These are phyloP conservation scores for Odontophorus gujanensis DNA, from an alignment of 2,113 vertebrate species.

Conservation along the genomic window DNA sequence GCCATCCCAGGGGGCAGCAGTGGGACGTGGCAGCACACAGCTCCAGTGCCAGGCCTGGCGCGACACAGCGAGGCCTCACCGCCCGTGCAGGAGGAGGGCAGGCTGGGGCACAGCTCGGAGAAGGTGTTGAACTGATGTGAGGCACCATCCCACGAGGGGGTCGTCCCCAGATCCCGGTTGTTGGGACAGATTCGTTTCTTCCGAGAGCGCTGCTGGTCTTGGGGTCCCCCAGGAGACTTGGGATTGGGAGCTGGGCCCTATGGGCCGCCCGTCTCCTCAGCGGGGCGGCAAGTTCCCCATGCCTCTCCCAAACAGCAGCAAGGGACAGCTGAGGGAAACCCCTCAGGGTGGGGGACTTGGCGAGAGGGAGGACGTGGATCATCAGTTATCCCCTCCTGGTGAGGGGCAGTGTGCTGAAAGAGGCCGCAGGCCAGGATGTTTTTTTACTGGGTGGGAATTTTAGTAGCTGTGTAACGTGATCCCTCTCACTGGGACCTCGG, in stretches of 20 bases:
- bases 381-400: neutral
- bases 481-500: neutral
- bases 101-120: slow-evolving; percentile 31
- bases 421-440: accelerated
- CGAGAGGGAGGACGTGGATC: neutral
- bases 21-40: neutral
- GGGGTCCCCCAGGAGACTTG: neutral
- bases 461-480: neutral
- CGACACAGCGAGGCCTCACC: neutral
- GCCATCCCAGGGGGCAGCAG: neutral
- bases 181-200: neutral
- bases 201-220: neutral
- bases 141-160: accelerated
- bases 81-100: slow-evolving; percentile 81
- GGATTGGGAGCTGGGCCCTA: neutral
- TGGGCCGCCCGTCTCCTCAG: accelerated
- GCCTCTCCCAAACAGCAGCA: neutral
- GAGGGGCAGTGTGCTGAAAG: accelerated
- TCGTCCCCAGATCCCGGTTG: neutral
- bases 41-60: slow-evolving; percentile 67
- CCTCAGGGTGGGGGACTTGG: accelerated
- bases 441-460: neutral
- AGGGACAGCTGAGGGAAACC: neutral
- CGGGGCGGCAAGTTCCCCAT: accelerated
- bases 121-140: slow-evolving; percentile 52